Base-by-base conservation (phyloP, 30 jellyfish, hydroid and myxozoan species). In the Aurelia sp. region DNA sequence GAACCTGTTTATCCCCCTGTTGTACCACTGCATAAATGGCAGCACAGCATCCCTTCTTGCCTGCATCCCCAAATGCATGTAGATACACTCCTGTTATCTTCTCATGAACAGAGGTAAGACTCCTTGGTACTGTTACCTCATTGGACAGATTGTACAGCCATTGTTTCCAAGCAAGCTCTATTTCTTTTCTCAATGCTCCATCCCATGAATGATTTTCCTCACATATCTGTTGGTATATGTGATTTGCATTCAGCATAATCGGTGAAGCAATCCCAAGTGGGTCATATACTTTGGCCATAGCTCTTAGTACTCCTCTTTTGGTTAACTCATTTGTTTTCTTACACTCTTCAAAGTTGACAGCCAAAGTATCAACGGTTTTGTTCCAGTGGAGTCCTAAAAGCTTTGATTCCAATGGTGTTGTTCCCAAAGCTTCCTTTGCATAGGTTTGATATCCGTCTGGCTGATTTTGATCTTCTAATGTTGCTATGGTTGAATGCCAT, bases 51-150 rank as follows among this genome's bases (percentile, higher is more conserved):
- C 65, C 65, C 6, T 2, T 2, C 19, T 4, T 16, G 8, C 82
- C 30, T 19, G 65, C 4, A 71, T 71, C 82, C 4, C 68, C 50
- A 38, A 71, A 71, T 3, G 68, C 65, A 38, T 71, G 82, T 71
- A 71, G 69, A 67, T 71, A 5, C 8, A 66, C 13, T 40, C 76
- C 38, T 3, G 4, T 10, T 22, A 71, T 27, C 4, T 24, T 44
- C 6, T 27, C 69, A 3, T 15, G 7, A 4, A 2, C 2, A 2
- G 3, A 2, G 4, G 67, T 2, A 2, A 57, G 2, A 7, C 22
- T 13, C 82, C 65, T 71, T 16, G 77, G 77, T 3, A 66, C 11
- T 11, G 3, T 8, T 22, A 66, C 30, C 9, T 15, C 57, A 35
- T 27, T 5, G 4, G 77, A 61, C 4, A 66, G 9, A 2, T 63